Conservation (phyloP, 2,113 vertebrate genomes). For the Saccopteryx bilineata region DNA sequence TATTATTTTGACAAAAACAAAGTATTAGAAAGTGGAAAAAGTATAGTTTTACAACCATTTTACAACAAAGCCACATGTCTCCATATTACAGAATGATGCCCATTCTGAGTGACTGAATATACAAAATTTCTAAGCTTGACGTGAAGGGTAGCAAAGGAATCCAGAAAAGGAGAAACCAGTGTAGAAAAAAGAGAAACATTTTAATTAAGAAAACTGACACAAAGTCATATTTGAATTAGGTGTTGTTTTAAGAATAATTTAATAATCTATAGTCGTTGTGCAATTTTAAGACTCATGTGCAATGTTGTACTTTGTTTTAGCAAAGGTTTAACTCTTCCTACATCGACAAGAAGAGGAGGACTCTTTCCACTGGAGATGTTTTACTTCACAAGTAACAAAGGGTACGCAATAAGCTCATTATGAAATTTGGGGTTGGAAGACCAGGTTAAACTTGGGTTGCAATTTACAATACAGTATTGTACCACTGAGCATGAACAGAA, state of each 20-base stretch:
- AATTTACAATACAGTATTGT: conserved; percentile 9
- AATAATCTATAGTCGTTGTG: conserved; percentile 35
- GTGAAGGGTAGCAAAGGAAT: neutral
- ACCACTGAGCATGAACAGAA: neutral
- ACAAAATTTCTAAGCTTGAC: conserved; percentile 1
- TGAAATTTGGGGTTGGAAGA: conserved; percentile 55
- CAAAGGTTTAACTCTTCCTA: conserved; percentile 31
- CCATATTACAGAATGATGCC: neutral
- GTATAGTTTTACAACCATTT: conserved; percentile 1
- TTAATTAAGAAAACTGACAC: conserved; percentile 9
- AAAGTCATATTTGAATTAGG: conserved; percentile 45
- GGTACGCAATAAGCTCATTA: neutral
- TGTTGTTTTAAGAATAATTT: conserved; percentile 44
- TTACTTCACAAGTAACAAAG: conserved; percentile 61
- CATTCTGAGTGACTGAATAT: neutral
- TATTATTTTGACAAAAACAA: conserved; percentile 34
- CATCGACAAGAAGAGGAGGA: neutral
- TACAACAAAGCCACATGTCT: neutral
- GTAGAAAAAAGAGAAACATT: conserved; percentile 33
- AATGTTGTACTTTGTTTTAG: neutral
- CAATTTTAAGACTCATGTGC: conserved; percentile 36
- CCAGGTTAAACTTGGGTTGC: neutral
- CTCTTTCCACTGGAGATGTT: conserved; percentile 18
- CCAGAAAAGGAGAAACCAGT: conserved; percentile 4
- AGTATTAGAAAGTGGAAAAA: conserved; percentile 30